A percentile compares a stretch with the other conserved stretches of the same genome.
Evolutionary conservation across 2,888 invertebrate species (phyloP).

Genomic region (Aromia moschata): DNA sequence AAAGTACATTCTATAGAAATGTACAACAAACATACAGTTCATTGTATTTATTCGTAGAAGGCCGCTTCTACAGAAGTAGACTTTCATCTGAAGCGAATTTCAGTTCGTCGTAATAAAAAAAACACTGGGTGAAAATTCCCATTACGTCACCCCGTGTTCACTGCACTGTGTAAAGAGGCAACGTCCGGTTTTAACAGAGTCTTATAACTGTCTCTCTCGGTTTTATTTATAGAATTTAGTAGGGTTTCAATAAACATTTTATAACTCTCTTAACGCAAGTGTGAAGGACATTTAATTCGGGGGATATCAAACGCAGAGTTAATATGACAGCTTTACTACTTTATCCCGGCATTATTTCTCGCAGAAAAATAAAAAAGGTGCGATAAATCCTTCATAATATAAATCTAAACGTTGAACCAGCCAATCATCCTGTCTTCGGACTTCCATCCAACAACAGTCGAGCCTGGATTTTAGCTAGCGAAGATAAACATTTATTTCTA

Average conservation of each 20-base stretch:
- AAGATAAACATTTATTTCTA: slow-evolving; percentile 49
- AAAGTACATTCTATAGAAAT: too few species aligned
- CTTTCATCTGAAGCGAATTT: too few species aligned
- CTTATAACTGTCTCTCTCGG: slow-evolving; percentile 5
- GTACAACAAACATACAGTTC: too few species aligned
- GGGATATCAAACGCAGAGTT: slow-evolving; percentile 51
- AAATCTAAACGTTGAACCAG: slow-evolving; percentile 53
- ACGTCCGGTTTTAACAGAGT: neutral
- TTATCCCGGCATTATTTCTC: slow-evolving; percentile 51
- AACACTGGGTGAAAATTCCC: too few species aligned
- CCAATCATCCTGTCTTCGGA: slow-evolving; percentile 54
- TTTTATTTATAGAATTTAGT: slow-evolving; percentile 18
- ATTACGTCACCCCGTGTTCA: too few species aligned
- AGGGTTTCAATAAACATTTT: slow-evolving; percentile 44
- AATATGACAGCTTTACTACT: slow-evolving; percentile 55
- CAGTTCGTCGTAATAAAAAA: too few species aligned
- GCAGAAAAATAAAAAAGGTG: slow-evolving; percentile 51
- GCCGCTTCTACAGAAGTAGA: too few species aligned
- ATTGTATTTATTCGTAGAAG: too few species aligned
- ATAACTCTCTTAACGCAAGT: slow-evolving; percentile 49
- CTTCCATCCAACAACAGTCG: slow-evolving; percentile 34
- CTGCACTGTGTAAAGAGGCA: neutral
- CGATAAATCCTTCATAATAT: slow-evolving; percentile 58
- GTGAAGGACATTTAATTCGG: slow-evolving; percentile 50
- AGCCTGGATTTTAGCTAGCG: slow-evolving; percentile 46